phyloP scores from a whole-genome alignment of 2,113 vertebrate genomes.

The Chloebia gouldiae region DNA sequence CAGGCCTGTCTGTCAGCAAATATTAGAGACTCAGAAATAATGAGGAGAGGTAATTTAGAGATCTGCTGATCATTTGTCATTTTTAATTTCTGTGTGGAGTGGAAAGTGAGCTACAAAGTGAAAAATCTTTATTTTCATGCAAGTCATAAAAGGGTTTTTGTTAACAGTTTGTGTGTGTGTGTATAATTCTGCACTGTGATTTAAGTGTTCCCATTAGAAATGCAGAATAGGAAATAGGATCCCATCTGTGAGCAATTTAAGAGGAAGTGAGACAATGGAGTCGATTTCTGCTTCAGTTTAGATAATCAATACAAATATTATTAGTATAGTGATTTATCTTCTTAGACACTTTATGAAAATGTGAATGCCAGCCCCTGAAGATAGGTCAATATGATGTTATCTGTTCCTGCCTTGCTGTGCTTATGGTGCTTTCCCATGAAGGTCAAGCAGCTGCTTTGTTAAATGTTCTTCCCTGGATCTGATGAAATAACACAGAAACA shows the following conservation, averaged over 20 bases:
- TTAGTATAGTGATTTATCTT: conserved; percentile 78
- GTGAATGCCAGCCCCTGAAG: conserved; percentile 36
- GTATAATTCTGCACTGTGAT: conserved; percentile 39
- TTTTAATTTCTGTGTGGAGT: conserved; percentile 20
- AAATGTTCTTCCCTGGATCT: background rate
- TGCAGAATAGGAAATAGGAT: conserved; percentile 70
- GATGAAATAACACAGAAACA: background rate
- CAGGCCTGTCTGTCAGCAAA: background rate
- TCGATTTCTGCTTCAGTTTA: conserved; percentile 70
- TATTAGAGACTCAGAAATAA: background rate
- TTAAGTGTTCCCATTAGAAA: conserved; percentile 72
- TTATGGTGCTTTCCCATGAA: background rate
- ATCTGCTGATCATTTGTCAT: background rate
- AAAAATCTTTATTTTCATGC: conserved; percentile 45
- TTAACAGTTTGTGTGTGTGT: conserved; percentile 43
- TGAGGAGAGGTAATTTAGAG: background rate
- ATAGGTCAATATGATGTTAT: conserved; percentile 42
- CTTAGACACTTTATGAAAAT: conserved; percentile 39
- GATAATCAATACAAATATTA: conserved; percentile 82
- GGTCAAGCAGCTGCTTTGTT: conserved; percentile 28
- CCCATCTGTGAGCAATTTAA: conserved; percentile 78
- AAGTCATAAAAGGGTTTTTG: conserved; percentile 23
- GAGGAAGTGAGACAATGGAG: conserved; percentile 78
- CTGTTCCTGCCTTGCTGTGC: conserved; percentile 19
- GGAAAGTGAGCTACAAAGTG: conserved; percentile 5